These are phyloP conservation scores for Siniperca knerii DNA, from an alignment of 2,113 vertebrate species.

Conservation along the genomic window DNA sequence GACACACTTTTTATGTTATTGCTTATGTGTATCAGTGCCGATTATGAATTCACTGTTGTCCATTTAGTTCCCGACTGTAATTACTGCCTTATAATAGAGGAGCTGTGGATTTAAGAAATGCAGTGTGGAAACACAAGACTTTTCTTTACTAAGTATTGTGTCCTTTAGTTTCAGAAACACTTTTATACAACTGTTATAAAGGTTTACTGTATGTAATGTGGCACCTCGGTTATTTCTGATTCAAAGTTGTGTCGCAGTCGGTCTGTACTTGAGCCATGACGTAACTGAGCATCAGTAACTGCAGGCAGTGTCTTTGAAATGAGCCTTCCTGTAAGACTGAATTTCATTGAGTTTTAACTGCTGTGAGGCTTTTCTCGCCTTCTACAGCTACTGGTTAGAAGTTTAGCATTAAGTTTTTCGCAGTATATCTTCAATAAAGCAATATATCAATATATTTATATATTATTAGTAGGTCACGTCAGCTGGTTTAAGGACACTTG, in stretches of 20 bases:
- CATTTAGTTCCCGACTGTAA: slow-evolving; percentile 12
- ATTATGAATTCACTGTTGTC: background rate
- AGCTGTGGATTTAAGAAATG: slow-evolving; percentile 1
- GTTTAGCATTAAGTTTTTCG: slow-evolving; percentile 52
- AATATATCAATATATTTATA: slow-evolving; percentile 69
- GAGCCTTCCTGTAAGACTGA: slow-evolving; percentile 33
- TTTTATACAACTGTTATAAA: slow-evolving; percentile 32
- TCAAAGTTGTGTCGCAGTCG: slow-evolving; percentile 13
- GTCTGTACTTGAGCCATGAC: slow-evolving; percentile 38
- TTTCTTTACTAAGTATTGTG: slow-evolving; percentile 16
- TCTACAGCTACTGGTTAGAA: slow-evolving; percentile 10
- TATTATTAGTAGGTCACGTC: slow-evolving; percentile 44
- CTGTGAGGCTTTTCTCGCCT: slow-evolving; percentile 26
- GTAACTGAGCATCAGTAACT: slow-evolving; percentile 32
- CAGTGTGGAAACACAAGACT: slow-evolving; percentile 12
- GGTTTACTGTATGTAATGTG: background rate
- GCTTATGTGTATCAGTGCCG: background rate
- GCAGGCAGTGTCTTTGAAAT: slow-evolving; percentile 15
- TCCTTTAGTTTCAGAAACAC: slow-evolving; percentile 24
- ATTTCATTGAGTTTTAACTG: slow-evolving; percentile 30
- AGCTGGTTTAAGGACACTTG: slow-evolving; percentile 43
- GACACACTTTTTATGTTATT: slow-evolving; percentile 9
- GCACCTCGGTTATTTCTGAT: slow-evolving; percentile 35
- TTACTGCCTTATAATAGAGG: slow-evolving; percentile 52
- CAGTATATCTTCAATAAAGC: slow-evolving; percentile 58